Percentiles rank a stretch among this genome's conserved stretches.
Conservation (phyloP, 1,140 invertebrate species). For the Temnothorax nylanderi region DNA sequence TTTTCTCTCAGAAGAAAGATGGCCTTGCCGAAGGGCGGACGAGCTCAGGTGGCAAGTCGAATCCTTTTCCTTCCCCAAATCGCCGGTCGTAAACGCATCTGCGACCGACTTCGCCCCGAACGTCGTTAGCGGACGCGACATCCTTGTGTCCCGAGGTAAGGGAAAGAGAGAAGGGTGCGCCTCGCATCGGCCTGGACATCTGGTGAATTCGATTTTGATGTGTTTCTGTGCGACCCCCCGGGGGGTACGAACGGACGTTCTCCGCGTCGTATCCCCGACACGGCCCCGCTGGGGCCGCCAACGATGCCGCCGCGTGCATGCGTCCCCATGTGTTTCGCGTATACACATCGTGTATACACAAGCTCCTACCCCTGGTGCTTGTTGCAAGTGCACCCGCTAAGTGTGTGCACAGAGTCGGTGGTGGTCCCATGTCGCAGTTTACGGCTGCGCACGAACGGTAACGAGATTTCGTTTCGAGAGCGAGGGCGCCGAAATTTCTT, state of each 20-base stretch:
- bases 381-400: slow-evolving; percentile 56
- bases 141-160: slow-evolving; percentile 68
- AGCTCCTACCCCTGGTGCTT: slow-evolving; percentile 27
- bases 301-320: slow-evolving; percentile 59
- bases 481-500: not conserved
- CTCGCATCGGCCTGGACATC: slow-evolving; percentile 80
- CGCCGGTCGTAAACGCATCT: slow-evolving; percentile 71
- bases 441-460: slow-evolving; percentile 26
- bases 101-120: slow-evolving; percentile 71
- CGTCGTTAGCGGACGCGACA: slow-evolving; percentile 76
- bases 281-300: slow-evolving; percentile 64
- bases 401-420: slow-evolving; percentile 42
- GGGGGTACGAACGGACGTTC: slow-evolving; percentile 69
- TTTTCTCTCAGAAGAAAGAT: not conserved
- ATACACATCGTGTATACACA: slow-evolving; percentile 61
- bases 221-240: slow-evolving; percentile 80
- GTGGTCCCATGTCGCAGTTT: slow-evolving; percentile 61
- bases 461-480: slow-evolving; percentile 3
- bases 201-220: slow-evolving; percentile 86
- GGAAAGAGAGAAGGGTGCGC: slow-evolving; percentile 70
- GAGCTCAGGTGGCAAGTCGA: slow-evolving; percentile 45
- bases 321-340: slow-evolving; percentile 53
- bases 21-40: not conserved
- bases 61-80: slow-evolving; percentile 67
- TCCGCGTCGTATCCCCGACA: slow-evolving; percentile 64